Evolutionary conservation across 2,888 invertebrate species (phyloP), one percentile per base, ranked within the genome.

Genomic region (Fragum whitleyi): DNA sequence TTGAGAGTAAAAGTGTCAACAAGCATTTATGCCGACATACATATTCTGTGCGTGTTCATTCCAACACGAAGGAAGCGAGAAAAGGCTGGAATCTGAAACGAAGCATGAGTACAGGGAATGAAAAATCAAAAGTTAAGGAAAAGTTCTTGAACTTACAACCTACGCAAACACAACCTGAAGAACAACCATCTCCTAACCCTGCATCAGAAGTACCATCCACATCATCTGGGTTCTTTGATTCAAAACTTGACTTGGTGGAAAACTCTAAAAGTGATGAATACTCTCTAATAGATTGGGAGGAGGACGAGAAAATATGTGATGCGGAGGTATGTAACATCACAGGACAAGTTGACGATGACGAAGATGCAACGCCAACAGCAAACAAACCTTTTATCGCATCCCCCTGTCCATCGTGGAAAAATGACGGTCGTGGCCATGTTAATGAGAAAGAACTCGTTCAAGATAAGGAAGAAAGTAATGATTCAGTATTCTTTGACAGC

Each of bases 311-410:
- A 39, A 88, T 90, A 5, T 92, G 92, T 87, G 92, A 92, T 77
- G 89, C 88, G 67, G 92, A 92, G 69, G 91, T 92, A 51, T 88
- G 90, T 55, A 88, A 89, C 71, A 92, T 92, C 23, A 92, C 91
- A 1, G 92, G 92, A 5, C 87, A 87, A 23, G 85, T 83, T 21
- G 88, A 88, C n/a, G 90, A 89, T 23, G 89, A 89, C n/a, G 89
- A 88, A 29, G 77, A 73, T n/a, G 74, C 81, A 21, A 74, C 81
- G 14, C 74, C 73, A 16, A 73, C 77, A 51, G 67, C 47, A 61
- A 72, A 65, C 62, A 70, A 70, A 36, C 77, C 51, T 42, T 73
- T 73, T 28, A 53, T 39, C 2, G 1, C 26, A 11, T 26, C 57
- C 3, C 28, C 26, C 0, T 42, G 65, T 42, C 42, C 65, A 6